Evolutionary conservation across 2,113 vertebrate species (phyloP).

Genomic region (Cephalopholis sonnerati): DNA sequence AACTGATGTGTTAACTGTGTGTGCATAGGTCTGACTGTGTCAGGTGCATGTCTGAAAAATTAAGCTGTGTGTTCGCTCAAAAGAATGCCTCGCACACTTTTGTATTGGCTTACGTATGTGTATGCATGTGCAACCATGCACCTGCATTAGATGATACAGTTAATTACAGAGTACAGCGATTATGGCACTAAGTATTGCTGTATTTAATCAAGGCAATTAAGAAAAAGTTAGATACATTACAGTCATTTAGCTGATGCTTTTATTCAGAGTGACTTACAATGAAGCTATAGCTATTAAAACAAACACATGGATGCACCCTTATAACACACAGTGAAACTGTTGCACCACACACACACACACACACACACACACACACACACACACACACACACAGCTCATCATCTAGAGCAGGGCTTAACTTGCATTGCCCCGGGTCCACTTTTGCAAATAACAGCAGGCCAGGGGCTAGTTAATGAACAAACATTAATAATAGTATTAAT

Average conservation of each 20-base stretch:
- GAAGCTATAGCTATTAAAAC: constrained; percentile 4
- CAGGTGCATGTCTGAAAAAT: neutral
- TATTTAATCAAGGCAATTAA: constrained; percentile 47
- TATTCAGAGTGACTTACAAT: neutral
- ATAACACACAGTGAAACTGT: constrained; percentile 4
- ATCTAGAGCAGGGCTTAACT: neutral
- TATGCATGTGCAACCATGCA: constrained; percentile 22
- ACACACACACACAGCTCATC: neutral
- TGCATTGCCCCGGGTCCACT: too few relatives aligned
- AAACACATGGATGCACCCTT: constrained; percentile 18
- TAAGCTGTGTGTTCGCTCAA: neutral
- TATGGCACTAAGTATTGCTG: constrained; percentile 14
- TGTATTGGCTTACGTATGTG: neutral
- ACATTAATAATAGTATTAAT: too few relatives aligned
- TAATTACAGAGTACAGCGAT: constrained; percentile 37
- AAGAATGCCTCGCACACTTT: neutral
- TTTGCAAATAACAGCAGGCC: too few relatives aligned
- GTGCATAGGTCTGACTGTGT: neutral
- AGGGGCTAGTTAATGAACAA: too few relatives aligned
- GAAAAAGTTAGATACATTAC: constrained; percentile 9
- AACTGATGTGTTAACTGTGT: neutral
- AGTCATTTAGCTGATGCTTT: neutral
- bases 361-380: neutral
- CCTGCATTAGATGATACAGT: constrained; percentile 22
- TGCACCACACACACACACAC: neutral